A percentile compares a stretch with the other conserved stretches of the same genome.
Conservation (phyloP, 2,888 invertebrate species). For the Drosophila engyochracea region DNA sequence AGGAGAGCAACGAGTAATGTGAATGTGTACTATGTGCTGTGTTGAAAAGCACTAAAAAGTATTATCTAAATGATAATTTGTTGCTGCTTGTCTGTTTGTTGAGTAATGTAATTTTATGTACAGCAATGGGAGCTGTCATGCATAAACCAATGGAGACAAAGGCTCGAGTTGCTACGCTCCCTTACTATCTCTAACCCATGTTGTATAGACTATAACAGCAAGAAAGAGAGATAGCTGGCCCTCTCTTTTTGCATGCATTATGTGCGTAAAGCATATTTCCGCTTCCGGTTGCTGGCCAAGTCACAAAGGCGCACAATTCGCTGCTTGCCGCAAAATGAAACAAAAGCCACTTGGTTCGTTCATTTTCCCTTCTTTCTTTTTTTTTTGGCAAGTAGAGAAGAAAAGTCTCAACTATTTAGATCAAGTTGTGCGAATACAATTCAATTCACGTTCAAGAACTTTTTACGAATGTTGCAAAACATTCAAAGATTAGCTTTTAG, state of each 20-base stretch:
- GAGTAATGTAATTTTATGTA: constrained; percentile 78
- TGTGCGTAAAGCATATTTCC: constrained; percentile 66
- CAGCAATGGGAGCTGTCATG: constrained; percentile 63
- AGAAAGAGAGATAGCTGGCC: not conserved
- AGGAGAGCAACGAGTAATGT: constrained; percentile 3
- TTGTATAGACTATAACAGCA: not conserved
- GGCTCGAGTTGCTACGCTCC: constrained; percentile 28
- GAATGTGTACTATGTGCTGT: constrained; percentile 15
- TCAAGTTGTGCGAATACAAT: constrained; percentile 53
- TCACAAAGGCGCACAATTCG: constrained; percentile 32
- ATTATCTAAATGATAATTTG: constrained; percentile 80
- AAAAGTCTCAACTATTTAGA: constrained; percentile 42
- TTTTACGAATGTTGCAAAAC: constrained; percentile 21
- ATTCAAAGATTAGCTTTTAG: constrained; percentile 42
- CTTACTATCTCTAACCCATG: constrained; percentile 9
- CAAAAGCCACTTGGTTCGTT: constrained; percentile 44
- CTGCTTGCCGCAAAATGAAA: constrained; percentile 28
- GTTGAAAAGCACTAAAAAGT: constrained; percentile 79
- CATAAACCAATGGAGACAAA: constrained; percentile 62
- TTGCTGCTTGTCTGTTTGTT: constrained; percentile 74
- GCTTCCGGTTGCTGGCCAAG: constrained; percentile 53
- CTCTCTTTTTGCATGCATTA: constrained; percentile 48
- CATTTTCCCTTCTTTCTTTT: not conserved
- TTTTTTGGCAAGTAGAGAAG: not conserved
- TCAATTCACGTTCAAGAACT: constrained; percentile 40